phyloP scores from a whole-genome alignment of 2,797 vertebrate genomes.

The Tragelaphus oryx region DNA sequence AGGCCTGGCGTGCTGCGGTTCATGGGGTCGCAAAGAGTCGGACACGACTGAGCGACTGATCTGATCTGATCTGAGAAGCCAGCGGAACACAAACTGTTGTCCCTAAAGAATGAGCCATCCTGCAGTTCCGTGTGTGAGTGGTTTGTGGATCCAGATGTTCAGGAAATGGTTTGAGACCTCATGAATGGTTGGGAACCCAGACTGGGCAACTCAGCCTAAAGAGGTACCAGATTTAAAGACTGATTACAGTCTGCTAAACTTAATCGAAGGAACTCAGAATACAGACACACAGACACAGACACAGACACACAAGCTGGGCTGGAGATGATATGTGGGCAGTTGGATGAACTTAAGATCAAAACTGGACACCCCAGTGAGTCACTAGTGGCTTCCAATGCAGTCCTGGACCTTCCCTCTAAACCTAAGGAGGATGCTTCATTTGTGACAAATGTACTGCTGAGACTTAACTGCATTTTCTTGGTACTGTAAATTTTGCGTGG shows the following conservation, averaged over 20 bases:
- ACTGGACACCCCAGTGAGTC: not conserved
- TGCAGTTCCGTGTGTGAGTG: fast-evolving
- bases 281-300: not conserved
- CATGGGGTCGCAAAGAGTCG: too few relatives aligned
- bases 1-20: too few relatives aligned
- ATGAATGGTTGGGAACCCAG: fast-evolving
- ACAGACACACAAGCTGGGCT: not conserved
- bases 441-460: not conserved
- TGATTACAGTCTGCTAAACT: not conserved
- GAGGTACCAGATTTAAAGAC: not conserved
- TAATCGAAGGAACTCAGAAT: not conserved
- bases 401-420: not conserved
- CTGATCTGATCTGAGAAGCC: not conserved
- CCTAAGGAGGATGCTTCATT: not conserved
- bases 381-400: not conserved
- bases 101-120: not conserved
- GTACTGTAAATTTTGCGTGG: not conserved
- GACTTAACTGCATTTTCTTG: not conserved
- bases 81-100: not conserved
- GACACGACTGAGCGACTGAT: too few relatives aligned
- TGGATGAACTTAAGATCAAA: not conserved
- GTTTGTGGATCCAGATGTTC: fast-evolving
- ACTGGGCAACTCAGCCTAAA: fast-evolving
- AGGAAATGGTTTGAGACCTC: fast-evolving
- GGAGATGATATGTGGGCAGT: fast-evolving